phyloP scores from a whole-genome alignment of 2,888 invertebrate species.

The Apotomis betuletana region DNA sequence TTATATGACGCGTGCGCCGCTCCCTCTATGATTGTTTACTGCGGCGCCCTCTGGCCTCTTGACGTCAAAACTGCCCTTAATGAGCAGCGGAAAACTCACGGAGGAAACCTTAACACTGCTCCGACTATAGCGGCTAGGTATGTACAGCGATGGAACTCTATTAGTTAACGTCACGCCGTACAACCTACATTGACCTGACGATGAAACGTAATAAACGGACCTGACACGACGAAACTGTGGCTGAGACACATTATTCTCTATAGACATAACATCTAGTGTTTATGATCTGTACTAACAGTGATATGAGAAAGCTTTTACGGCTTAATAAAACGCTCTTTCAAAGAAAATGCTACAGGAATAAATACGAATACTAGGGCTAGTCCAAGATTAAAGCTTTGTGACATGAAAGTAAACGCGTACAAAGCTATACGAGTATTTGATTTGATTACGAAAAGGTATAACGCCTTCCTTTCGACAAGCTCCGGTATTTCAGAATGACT shows the following conservation, averaged over 20 bases:
- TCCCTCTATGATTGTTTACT: slow-evolving; percentile 62
- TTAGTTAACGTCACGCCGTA: slow-evolving; percentile 25
- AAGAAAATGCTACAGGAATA: neutral
- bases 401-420: slow-evolving; percentile 1
- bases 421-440: neutral
- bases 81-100: slow-evolving; percentile 56
- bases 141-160: slow-evolving; percentile 14
- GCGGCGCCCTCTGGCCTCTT: slow-evolving; percentile 56
- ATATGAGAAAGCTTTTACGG: neutral
- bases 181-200: neutral
- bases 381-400: slow-evolving; percentile 1
- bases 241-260: neutral
- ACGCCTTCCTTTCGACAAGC: slow-evolving; percentile 3
- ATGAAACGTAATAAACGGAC: neutral
- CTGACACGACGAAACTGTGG: neutral
- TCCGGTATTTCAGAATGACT: slow-evolving; percentile 5
- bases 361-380: neutral
- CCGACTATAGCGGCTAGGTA: neutral
- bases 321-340: neutral
- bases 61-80: slow-evolving; percentile 64
- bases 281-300: neutral
- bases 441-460: neutral
- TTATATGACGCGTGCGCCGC: slow-evolving; percentile 74
- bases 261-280: neutral
- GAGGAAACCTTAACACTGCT: slow-evolving; percentile 33